Evolutionary conservation across 2,797 vertebrate species (phyloP).

Genomic region (Brachyalestes nurse): DNA sequence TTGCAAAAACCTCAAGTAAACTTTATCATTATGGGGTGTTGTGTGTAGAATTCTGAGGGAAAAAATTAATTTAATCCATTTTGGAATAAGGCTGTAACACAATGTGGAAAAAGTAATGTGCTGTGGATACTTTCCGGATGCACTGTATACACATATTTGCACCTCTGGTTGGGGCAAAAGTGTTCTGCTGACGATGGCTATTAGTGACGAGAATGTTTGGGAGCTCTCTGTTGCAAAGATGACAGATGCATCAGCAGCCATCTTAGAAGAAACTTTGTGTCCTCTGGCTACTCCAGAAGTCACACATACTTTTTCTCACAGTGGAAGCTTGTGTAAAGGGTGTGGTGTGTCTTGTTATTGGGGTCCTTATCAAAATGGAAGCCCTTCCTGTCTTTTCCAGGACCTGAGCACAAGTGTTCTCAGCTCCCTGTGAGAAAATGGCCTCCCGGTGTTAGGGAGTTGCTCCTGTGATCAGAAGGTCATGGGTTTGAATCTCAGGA

Average conservation of each 20-base stretch:
- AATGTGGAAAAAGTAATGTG: too few species aligned
- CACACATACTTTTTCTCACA: not conserved
- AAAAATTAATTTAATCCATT: too few species aligned
- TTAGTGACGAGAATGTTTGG: not conserved
- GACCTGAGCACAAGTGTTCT: not conserved
- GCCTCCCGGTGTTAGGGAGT: too few species aligned
- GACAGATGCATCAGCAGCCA: constrained; percentile 23
- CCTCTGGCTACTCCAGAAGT: not conserved
- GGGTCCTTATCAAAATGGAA: constrained; percentile 43
- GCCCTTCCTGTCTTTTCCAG: constrained; percentile 30
- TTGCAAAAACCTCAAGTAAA: too few species aligned
- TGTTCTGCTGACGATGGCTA: not conserved
- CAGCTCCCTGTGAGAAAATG: not conserved
- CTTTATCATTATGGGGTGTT: too few species aligned
- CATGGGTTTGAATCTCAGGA: too few species aligned
- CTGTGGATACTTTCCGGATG: too few species aligned
- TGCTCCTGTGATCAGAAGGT: too few species aligned
- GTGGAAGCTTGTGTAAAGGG: constrained; percentile 35
- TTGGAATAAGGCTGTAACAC: too few species aligned
- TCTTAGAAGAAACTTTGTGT: constrained; percentile 23
- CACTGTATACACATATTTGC: not conserved
- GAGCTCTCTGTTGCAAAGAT: not conserved
- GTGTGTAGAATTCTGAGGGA: too few species aligned
- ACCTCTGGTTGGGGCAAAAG: not conserved
- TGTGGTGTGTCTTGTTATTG: not conserved